A percentile compares a stretch with the other conserved stretches of the same genome.
Conservation (phyloP, 2,113 vertebrate genomes). For the Xyrauchen texanus region DNA sequence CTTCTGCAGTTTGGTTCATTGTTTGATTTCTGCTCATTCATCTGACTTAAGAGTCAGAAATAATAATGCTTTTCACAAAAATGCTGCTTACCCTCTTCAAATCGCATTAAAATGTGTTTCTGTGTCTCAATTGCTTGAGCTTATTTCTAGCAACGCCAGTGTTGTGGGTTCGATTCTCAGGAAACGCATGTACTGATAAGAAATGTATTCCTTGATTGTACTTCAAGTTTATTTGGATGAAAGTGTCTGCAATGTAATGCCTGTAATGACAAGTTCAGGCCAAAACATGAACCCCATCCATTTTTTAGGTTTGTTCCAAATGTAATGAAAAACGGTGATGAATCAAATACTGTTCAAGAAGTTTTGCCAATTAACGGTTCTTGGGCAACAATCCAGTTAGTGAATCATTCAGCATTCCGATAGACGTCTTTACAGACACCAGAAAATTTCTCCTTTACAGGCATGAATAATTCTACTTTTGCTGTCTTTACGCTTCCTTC, state of each 20-base stretch:
- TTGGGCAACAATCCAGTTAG: background rate
- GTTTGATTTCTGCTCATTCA: constrained; percentile 9
- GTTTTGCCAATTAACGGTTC: background rate
- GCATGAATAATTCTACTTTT: constrained; percentile 34
- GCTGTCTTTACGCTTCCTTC: constrained; percentile 9
- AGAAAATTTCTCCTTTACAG: constrained; percentile 3
- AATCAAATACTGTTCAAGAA: background rate
- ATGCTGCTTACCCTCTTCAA: too few relatives aligned
- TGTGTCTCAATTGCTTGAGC: too few relatives aligned
- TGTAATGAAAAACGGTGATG: background rate
- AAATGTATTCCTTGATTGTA: too few relatives aligned
- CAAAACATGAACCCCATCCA: too few relatives aligned
- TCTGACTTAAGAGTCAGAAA: background rate
- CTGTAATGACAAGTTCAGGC: too few relatives aligned
- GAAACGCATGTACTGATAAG: too few relatives aligned
- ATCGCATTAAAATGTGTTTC: too few relatives aligned
- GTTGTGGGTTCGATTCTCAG: too few relatives aligned
- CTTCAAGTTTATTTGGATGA: too few relatives aligned
- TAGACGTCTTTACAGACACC: constrained; percentile 1
- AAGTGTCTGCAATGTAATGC: too few relatives aligned
- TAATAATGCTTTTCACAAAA: background rate
- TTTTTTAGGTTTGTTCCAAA: background rate
- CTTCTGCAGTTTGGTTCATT: background rate
- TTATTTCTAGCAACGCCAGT: too few relatives aligned
- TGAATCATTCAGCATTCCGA: constrained; percentile 27